Evolutionary conservation across 2,888 invertebrate species (phyloP), one percentile per base, ranked within the genome.

Genomic region (Parochlus steinenii): DNA sequence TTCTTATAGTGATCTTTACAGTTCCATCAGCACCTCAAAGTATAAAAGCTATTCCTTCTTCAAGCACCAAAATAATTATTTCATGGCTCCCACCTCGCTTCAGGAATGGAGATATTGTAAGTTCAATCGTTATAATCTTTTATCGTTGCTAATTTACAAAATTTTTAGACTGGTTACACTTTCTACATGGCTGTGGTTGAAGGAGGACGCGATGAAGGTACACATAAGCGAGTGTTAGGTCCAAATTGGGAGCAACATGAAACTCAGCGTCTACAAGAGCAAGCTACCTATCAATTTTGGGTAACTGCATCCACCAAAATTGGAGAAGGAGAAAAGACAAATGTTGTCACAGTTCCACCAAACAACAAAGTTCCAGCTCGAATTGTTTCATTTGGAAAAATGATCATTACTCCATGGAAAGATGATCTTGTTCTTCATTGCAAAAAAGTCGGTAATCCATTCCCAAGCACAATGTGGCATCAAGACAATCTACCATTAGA

Each of bases 11-110:
- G 25, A 16, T 40, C 37, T 37, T 56, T 58, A 31, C 58, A 86
- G 85, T 85, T 27, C 90, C 90, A 40, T 85, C 85, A 37, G 73
- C 83, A 26, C 90, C 90, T 26, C 81, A 82, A 23, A 82, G 82
- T 47, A 83, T 92, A 45, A 92, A 90, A 64, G 87, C 89, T 3
- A 77, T 83, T 36, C 75, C 85, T 34, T 82, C 82, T 43, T 82
- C 85, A 23, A 69, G 76, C 25, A 82, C 80, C 52, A 82, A 83
- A 58, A 81, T 86, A 44, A 66, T 86, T 38, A 75, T 86, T 24
- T 83, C 89, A 12, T 92, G 92, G 92, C 65, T 83, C 42, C 86
- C 87, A 11, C 90, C 92, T 1, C 61, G 72, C 14, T 70, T 73
- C 42, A 78, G 77, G 28, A 92, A 92, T 53, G 92, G 92, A 14